Percentiles rank a stretch among this genome's conserved stretches.
These are phyloP conservation scores for Phengaris arion DNA, from an alignment of 2,888 invertebrate species.

Conservation along the genomic window DNA sequence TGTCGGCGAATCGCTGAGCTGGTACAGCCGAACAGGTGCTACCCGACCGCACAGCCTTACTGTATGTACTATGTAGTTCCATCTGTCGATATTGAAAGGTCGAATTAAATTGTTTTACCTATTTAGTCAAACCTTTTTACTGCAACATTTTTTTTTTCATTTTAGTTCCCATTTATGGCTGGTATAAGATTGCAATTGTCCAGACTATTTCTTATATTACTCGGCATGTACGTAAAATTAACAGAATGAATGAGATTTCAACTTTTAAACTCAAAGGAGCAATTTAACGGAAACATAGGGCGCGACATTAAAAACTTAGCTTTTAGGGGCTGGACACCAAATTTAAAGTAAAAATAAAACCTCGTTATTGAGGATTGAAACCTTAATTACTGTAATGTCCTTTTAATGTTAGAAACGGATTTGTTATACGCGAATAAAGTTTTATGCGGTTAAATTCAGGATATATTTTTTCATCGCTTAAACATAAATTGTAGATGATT, in stretches of 20 bases:
- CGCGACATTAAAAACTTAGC: conserved; percentile 2
- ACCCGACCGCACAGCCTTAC: conserved; percentile 36
- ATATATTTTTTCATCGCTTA: too few species aligned
- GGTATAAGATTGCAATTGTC: not conserved
- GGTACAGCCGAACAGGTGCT: conserved; percentile 40
- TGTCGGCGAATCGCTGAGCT: conserved; percentile 40
- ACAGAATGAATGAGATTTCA: not conserved
- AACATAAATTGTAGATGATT: too few species aligned
- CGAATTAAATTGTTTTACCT: not conserved
- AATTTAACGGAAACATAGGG: not conserved
- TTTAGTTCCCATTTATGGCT: not conserved
- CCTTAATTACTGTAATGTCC: not conserved
- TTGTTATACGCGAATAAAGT: not conserved
- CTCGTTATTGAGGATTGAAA: conserved; percentile 9
- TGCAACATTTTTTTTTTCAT: not conserved
- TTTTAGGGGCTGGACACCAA: not conserved
- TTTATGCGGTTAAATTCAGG: not conserved
- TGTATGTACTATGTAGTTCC: conserved; percentile 25
- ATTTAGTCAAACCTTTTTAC: not conserved
- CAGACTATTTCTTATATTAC: not conserved
- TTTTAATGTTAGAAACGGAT: not conserved
- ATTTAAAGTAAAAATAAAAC: not conserved
- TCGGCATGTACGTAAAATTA: not conserved
- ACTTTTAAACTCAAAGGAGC: not conserved
- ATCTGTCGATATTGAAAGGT: conserved; percentile 14